Base-by-base conservation (phyloP, 2,797 vertebrate species). In the Trematomus bernacchii region DNA sequence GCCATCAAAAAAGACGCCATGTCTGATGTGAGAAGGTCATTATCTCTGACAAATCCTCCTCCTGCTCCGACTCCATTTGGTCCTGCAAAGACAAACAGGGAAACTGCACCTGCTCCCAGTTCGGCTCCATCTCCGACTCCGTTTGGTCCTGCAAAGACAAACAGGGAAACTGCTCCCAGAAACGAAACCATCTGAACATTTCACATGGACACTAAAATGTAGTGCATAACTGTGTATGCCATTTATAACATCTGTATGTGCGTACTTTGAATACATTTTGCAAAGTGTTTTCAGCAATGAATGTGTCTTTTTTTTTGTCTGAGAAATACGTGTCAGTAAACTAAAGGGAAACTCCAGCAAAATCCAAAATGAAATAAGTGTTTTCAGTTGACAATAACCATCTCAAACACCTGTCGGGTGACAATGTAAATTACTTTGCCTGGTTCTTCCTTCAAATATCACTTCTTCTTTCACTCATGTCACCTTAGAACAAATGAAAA, bases 371-470 rank as follows among this genome's bases (percentile, higher is more conserved):
- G 27, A 27, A 27, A 27, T 51, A 21, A 13, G 27, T 10, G 33
- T 11, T 12, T 10, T 63, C 46, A 27, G 16, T 40, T 4, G 19
- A 40, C 21, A 30, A 2, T 47, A 2, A 51, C 2, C 21, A 43
- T 47, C n/a, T 40, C 63, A 73, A 82, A 82, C 80, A 85, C 77
- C 76, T 83, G 68, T 53, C 11, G 2, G 42, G 47, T 70, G 21
- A 66, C 18, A 13, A 13, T 54, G 30, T 44, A 67, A 64, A 61
- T 71, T 61, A 12, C 2, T n/a, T 58, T 6, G 7, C 13, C 9
- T 63, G 53, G 3, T 43, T 66, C 44, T 55, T 47, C 23, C 33
- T 66, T 62, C 18, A 69, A 59, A 48, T 46, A 42, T 61, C 15
- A 48, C 14, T 21, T 57, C 5, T 37, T 33, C 33, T 33, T 47